These are phyloP conservation scores for Coenonympha glycerion DNA, from an alignment of 2,888 invertebrate species.

Conservation along the genomic window DNA sequence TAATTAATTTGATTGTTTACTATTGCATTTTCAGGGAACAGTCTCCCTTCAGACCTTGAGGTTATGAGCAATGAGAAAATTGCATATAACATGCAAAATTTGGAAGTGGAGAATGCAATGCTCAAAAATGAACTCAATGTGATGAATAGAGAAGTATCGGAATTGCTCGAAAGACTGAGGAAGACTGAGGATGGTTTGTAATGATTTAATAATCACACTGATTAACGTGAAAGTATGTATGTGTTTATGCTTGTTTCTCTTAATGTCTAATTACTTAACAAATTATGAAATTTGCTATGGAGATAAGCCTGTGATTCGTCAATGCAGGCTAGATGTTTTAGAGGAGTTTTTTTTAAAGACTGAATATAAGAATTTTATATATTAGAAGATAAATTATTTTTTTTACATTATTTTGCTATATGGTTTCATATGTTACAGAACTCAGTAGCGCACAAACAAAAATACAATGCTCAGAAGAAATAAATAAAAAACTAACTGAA, in stretches of 20 bases:
- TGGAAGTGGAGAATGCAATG: conserved; percentile 67
- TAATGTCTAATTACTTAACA: too few relatives aligned
- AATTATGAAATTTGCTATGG: not conserved
- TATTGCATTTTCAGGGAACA: conserved; percentile 40
- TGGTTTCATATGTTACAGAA: conserved; percentile 40
- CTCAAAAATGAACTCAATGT: conserved; percentile 66
- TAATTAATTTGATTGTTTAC: not conserved
- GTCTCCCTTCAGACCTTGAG: conserved; percentile 53
- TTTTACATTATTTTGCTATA: too few relatives aligned
- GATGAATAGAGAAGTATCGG: conserved; percentile 55
- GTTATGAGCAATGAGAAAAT: conserved; percentile 38
- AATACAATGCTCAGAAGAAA: conserved; percentile 35
- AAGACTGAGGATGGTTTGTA: conserved; percentile 59
- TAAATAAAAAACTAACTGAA: conserved; percentile 31
- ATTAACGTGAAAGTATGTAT: too few relatives aligned
- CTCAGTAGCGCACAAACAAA: conserved; percentile 37
- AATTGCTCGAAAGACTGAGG: conserved; percentile 48
- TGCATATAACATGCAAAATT: conserved; percentile 52
- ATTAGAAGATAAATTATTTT: too few relatives aligned
- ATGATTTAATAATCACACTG: conserved; percentile 1
- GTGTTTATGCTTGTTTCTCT: too few relatives aligned
- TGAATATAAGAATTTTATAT: too few relatives aligned
- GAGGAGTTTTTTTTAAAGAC: too few relatives aligned
- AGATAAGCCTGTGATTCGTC: too few relatives aligned
- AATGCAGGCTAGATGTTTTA: too few relatives aligned